phyloP scores from a whole-genome alignment of 2,797 vertebrate species.

The Gymnodraco acuticeps region DNA sequence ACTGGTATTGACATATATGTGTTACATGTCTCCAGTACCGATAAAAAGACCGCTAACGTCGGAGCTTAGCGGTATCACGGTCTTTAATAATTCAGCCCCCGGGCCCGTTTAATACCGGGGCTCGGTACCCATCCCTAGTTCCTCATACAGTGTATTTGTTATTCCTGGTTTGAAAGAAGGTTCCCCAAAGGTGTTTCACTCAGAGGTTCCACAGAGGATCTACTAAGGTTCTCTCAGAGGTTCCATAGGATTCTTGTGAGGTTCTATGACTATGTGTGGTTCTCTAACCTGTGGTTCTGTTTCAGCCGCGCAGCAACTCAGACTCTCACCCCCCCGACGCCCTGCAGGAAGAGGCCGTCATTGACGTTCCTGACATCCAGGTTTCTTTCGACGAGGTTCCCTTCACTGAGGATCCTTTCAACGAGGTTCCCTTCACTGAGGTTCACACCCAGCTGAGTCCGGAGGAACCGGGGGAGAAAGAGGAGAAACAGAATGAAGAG shows the following conservation, averaged over 20 bases:
- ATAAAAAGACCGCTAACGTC: too few relatives aligned
- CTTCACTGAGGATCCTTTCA: conserved; percentile 60
- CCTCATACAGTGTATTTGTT: too few relatives aligned
- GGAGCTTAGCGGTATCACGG: too few relatives aligned
- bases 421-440: conserved; percentile 79
- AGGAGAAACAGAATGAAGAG: conserved; percentile 13
- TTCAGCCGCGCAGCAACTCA: conserved; percentile 68
- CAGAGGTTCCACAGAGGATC: too few relatives aligned
- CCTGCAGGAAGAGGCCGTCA: background rate
- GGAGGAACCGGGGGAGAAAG: conserved; percentile 72
- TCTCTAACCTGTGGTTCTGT: conserved; percentile 2
- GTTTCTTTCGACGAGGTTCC: conserved; percentile 43
- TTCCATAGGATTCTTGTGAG: background rate
- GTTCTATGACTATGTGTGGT: background rate
- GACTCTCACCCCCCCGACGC: conserved; percentile 65
- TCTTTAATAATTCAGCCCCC: too few relatives aligned
- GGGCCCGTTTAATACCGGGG: too few relatives aligned
- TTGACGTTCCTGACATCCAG: conserved; percentile 71
- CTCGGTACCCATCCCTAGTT: too few relatives aligned
- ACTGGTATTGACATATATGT: too few relatives aligned
- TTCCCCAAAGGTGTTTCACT: too few relatives aligned
- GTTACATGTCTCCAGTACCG: too few relatives aligned
- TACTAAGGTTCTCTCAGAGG: background rate
- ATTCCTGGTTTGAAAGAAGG: too few relatives aligned
- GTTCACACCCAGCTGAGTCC: conserved; percentile 82